Conservation (phyloP, 2,113 vertebrate genomes). For the Malurus elegans region DNA sequence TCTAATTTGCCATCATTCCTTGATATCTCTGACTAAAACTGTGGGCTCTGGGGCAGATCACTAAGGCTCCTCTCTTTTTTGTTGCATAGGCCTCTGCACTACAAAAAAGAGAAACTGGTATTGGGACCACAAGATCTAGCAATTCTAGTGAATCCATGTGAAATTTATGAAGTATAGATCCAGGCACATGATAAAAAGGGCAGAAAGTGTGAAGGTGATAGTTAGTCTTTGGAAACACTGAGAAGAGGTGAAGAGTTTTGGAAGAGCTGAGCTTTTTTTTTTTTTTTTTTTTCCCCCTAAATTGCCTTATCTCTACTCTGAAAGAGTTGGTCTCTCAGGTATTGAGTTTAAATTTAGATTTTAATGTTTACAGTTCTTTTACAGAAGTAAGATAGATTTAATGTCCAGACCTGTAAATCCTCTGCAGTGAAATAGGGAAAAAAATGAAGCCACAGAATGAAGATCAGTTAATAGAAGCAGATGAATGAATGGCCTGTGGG, state of each 20-base stretch:
- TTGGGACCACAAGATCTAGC: not conserved
- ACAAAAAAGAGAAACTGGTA: not conserved
- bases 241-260: not conserved
- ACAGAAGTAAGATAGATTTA: not conserved
- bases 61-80: not conserved
- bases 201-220: not conserved
- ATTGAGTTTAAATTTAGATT: conserved; percentile 1
- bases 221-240: not conserved
- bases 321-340: not conserved
- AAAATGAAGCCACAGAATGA: not conserved
- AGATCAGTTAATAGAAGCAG: not conserved
- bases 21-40: not conserved
- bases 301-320: not conserved
- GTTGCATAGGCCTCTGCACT: not conserved
- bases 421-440: not conserved
- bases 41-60: not conserved
- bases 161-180: not conserved
- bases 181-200: not conserved
- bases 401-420: not conserved
- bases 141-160: not conserved
- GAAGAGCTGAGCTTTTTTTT: not conserved
- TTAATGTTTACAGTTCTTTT: not conserved
- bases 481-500: not conserved
- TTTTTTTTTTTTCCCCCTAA: not conserved
- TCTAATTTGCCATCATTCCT: not conserved